These are phyloP conservation scores for Myotis daubentonii DNA, from an alignment of 2,797 vertebrate species.

Conservation along the genomic window DNA sequence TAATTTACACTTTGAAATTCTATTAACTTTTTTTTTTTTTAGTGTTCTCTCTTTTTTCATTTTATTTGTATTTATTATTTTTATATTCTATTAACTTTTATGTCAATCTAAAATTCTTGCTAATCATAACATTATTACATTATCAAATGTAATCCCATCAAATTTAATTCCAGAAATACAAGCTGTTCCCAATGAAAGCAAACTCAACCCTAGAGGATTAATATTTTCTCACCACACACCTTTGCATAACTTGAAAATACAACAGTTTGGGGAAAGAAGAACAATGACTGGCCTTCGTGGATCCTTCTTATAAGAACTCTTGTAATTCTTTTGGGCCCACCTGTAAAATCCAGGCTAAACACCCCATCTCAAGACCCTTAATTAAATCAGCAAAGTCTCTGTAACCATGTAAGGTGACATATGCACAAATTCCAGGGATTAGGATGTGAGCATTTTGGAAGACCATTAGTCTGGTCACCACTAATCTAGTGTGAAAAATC, in stretches of 20 bases:
- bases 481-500: not conserved
- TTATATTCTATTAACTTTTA: not conserved
- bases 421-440: not conserved
- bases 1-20: not conserved
- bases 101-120: not conserved
- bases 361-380: not conserved
- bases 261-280: not conserved
- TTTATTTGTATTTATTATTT: too few species aligned
- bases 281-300: not conserved
- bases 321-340: not conserved
- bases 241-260: not conserved
- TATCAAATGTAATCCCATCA: not conserved
- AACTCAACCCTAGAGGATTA: not conserved
- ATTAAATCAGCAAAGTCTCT: not conserved
- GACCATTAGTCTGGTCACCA: not conserved
- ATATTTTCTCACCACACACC: not conserved
- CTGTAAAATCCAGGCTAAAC: not conserved
- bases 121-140: not conserved
- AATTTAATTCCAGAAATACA: not conserved
- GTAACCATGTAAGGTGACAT: not conserved
- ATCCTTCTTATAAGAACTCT: not conserved
- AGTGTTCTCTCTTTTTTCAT: too few species aligned
- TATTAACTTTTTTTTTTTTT: not conserved
- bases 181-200: not conserved
- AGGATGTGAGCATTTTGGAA: too few species aligned